Base-by-base conservation (phyloP, 2,888 invertebrate genomes). In the Phengaris alcon region DNA sequence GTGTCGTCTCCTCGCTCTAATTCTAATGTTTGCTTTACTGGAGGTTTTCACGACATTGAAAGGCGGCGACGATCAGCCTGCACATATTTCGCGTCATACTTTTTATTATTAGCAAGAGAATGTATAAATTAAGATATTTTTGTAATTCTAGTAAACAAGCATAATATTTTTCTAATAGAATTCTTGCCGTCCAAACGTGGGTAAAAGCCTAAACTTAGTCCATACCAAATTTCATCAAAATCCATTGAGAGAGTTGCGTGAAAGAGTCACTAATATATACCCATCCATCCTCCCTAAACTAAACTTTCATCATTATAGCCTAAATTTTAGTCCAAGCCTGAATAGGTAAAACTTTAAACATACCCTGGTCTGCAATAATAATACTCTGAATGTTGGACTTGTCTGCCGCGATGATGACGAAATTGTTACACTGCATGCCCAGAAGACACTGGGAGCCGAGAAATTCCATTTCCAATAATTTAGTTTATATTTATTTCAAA, bases 401-500 rank as follows among this genome's bases (percentile, higher is more conserved):
- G 88, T 99, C 99, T 0, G 98, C 96, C 0, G 98, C 98, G 51
- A 99, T 90, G 82, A 99, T 94, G 0, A 96, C 96, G 87, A 98
- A 99, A 88, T 98, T 97, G 77, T 96, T 95, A 83, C 97, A 98
- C 85, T 96, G 95, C 80, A 99, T 95, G 81, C 98, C 99, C 78
- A 99, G 93, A 79, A 98, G 91, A 84, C 98, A 98, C 92, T 99
- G 64, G 6, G 64, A 44, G 6, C 64, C 35, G 0, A 12, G 35
- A 9, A 64, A 35, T 10, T 64, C 64, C 35, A 64, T 6, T 44
- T 35, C 2, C 12, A 57, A 55, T 7, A 55, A 12, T 15, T 9
- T 9, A 15, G 98, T 35, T 3, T 35, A 35, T 4, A 35, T 35
- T 35, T 35, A 35, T 35, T 35, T 35, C 95, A 97, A 96, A 80